Evolutionary conservation across 2,888 invertebrate species (phyloP), one percentile per base, ranked within the genome.

Genomic region (Luperina nickerlii): DNA sequence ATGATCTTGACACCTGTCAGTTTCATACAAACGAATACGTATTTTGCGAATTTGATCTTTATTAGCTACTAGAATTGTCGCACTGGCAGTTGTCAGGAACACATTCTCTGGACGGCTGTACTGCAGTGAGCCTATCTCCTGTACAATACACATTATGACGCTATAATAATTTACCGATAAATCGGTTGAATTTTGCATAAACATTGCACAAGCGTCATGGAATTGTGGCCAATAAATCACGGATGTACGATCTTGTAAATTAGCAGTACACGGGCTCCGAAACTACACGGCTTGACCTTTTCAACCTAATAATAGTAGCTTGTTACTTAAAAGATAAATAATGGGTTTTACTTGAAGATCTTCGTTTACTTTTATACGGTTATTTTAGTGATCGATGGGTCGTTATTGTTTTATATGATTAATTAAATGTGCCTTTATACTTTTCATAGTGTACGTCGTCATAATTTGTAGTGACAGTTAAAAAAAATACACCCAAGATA

Each of bases 171-270:
- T 90, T 76, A 87, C 79, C 80, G 76, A 83, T 84, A 83, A 83
- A 27, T 74, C 65, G n/a, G 67, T 70, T 68, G 76, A 74, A 82
- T 88, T 88, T 86, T 85, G 80, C 87, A 84, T 90, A 86, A 88
- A 84, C 63, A 81, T 87, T 86, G 66, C 76, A 60, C 63, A 86
- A 83, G 79, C 67, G 66, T 54, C 68, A 63, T 45, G 60, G 67
- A 51, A 79, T 68, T 80, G 83, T 78, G 27, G 71, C 6, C 78
- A 51, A 85, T 90, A 88, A 88, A 85, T 89, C 90, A 80, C 74
- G 79, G 79, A 81, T 83, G 78, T 79, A 76, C 81, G 54, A 79
- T 83, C 73, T 77, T 79, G 75, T 68, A 76, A 75, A 74, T 81
- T 76, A 72, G 62, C 15, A 66, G 63, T 45, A 72, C 72, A 85